Base-by-base conservation (phyloP, 2,888 invertebrate species). In the Pammene aurita region DNA sequence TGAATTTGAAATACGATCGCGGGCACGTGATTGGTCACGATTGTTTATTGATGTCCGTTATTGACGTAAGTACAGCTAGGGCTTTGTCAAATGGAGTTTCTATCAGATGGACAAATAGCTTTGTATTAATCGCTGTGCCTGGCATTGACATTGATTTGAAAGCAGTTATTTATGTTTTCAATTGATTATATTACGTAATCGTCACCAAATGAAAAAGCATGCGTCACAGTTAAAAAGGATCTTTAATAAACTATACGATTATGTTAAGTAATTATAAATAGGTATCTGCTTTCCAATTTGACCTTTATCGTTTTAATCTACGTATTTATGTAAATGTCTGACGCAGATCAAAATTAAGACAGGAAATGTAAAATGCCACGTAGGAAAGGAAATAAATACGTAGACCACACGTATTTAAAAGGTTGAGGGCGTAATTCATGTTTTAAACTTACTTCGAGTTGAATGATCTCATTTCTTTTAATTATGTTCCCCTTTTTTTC, bases 91-190 rank as follows among this genome's bases (percentile, higher is more conserved):
- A 61, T 57, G 50, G 35, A 57, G 35, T 52, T 57, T 60, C 44
- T 61, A 68, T 68, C 52, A 14, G 56, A 56, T 64, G 16, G 58
- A 58, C 68, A 64, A 64, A 68, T 64, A 35, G 61, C 57, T 64
- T 46, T 52, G 44, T 44, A 44, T 13, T 54, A 54, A 63, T 68
- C 44, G 57, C 57, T 44, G 52, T 34, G n/a, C 18, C 13, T 52
- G 52, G 64, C 68, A 63, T 68, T 68, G 68, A 63, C 68, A 68
- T 68, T 68, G 57, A 64, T 52, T 68, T 55, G 54, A 52, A 64
- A 64, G 35, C 48, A 34, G 42, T 16, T 58, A 64, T 61, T 55
- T 67, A 9, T 63, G 38, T 35, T 42, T 52, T 58, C 35, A 50
- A 56, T 55, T 35, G 67, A 54, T 55, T 1, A 35, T 42, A 35